Evolutionary conservation across 64 coral and sea anemone species (phyloP), one percentile per base, ranked within the genome.

Genomic region (Stichodactyla helianthus): DNA sequence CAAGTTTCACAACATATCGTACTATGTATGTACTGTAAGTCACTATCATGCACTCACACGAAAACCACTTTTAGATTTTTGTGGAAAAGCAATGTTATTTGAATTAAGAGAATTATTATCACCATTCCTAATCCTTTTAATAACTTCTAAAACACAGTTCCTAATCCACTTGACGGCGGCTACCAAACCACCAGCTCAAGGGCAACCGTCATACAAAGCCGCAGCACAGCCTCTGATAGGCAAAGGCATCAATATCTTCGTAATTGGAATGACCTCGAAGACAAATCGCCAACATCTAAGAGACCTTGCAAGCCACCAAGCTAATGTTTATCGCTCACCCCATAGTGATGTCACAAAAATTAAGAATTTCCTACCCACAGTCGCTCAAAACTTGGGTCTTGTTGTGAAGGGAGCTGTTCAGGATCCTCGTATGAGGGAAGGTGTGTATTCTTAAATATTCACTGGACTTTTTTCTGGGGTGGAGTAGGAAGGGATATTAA

Each of bases 311-410:
- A 65, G 53, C 26, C 83, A 82, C 8, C 84, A 71, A 31, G 84
- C 85, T 10, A 87, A 91, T 27, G 77, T 91, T 22, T 91, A 91
- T 77, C 79, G 52, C 26, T 86, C 86, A 44, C 84, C 55, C 13
- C 27, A 60, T 18, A 23, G n/a, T 59, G 54, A 35, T 44, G n/a
- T 59, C 12, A 82, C 51, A 44, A 27, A 25, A 59, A 25, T 63
- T 18, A 14, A 20, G 1, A 82, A 60, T 55, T 22, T 62, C 18
- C 56, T 91, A n/a, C 4, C 50, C 0, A 22, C 54, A 17, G 79
- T 86, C 11, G 76, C 27, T 60, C 61, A 59, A 50, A 82, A 79
- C 79, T 53, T 91, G 54, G 85, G 84, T 14, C 44, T 68, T 76
- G 28, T 62, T 44, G 18, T 91, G 9, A 82, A 91, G 7, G 89